Percentiles rank a stretch among this genome's conserved stretches.
phyloP scores from a whole-genome alignment of 2,797 vertebrate genomes.

The Labroides dimidiatus region DNA sequence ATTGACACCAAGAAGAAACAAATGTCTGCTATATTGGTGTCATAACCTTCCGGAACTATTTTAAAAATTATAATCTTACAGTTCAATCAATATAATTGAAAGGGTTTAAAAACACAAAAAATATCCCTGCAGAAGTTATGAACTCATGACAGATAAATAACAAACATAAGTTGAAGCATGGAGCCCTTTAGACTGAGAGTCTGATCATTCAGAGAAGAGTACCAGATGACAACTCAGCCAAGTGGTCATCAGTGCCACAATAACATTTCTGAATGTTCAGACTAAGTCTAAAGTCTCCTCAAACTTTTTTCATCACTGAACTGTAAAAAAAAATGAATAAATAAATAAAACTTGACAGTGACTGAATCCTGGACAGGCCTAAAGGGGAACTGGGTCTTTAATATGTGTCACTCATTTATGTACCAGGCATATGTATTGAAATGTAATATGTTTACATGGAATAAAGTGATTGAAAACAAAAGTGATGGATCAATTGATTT shows the following conservation, averaged over 20 bases:
- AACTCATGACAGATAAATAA: background rate
- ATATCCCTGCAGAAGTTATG: slow-evolving; percentile 16
- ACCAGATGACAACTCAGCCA: slow-evolving; percentile 65
- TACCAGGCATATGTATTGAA: background rate
- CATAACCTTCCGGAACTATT: slow-evolving; percentile 28
- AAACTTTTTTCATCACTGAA: slow-evolving; percentile 8
- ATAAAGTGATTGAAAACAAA: slow-evolving; percentile 43
- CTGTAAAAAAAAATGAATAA: slow-evolving; percentile 3
- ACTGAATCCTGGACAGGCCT: slow-evolving; percentile 22
- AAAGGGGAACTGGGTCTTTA: slow-evolving; percentile 31
- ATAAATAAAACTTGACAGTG: background rate
- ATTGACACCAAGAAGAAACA: slow-evolving; percentile 64
- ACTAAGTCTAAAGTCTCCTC: slow-evolving; percentile 28
- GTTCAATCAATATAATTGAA: background rate
- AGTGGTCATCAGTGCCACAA: slow-evolving; percentile 45
- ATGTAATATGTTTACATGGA: slow-evolving; percentile 43
- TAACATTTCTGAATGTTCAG: slow-evolving; percentile 15
- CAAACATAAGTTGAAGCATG: background rate
- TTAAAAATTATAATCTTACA: background rate
- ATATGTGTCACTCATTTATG: slow-evolving; percentile 21
- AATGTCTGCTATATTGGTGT: slow-evolving; percentile 1
- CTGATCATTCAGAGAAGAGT: slow-evolving; percentile 16
- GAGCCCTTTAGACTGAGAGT: slow-evolving; percentile 23
- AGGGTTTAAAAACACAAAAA: background rate
- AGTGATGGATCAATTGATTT: background rate